phyloP scores from a whole-genome alignment of 30 jellyfish, hydroid and myxozoan species.

The Sanderia malayensis region DNA sequence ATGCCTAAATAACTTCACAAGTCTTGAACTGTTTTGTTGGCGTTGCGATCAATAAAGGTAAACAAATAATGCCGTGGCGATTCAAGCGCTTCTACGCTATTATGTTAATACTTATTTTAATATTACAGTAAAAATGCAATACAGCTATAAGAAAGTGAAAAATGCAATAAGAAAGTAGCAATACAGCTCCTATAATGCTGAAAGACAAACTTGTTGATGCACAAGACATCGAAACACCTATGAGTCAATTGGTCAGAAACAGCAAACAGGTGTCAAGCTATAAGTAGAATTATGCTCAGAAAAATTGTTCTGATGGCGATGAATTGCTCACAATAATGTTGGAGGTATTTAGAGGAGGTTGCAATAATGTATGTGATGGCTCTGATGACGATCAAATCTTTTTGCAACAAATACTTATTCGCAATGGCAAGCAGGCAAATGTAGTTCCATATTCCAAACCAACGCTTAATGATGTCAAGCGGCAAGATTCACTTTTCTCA shows the following conservation, averaged over 20 bases:
- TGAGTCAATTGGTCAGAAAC: background rate
- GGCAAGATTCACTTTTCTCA: too few species aligned
- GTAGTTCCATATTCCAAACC: background rate
- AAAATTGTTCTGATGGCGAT: background rate
- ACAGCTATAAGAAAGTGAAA: too few species aligned
- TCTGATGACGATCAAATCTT: background rate
- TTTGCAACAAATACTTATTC: background rate
- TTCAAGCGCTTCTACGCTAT: too few species aligned
- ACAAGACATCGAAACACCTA: background rate
- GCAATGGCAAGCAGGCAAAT: slow-evolving; percentile 6
- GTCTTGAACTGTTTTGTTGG: too few species aligned
- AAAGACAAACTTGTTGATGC: too few species aligned
- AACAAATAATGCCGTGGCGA: too few species aligned
- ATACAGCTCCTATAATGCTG: too few species aligned
- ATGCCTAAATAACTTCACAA: too few species aligned
- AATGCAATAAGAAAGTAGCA: too few species aligned
- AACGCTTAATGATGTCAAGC: background rate
- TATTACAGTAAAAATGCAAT: too few species aligned
- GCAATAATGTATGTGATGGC: background rate
- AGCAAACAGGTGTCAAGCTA: background rate
- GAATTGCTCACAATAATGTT: background rate
- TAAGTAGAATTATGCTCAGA: background rate
- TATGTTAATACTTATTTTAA: too few species aligned
- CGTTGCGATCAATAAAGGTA: too few species aligned
- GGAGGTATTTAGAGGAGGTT: background rate